Base-by-base conservation (phyloP, 2,797 vertebrate species). In the Microctenopoma lineatum region DNA sequence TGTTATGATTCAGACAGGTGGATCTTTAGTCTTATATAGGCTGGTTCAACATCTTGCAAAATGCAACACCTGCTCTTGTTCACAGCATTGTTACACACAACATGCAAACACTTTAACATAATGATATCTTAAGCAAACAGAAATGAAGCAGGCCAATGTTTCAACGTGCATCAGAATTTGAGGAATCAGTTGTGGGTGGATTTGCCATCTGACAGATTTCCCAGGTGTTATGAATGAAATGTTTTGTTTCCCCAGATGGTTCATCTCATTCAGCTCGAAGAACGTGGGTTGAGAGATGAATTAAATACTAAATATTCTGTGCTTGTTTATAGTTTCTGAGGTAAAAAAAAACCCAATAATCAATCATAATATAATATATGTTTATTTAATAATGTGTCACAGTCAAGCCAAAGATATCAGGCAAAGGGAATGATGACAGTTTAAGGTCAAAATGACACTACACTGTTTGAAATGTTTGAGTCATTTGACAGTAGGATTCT, bases 21-120 rank as follows among this genome's bases (percentile, higher is more conserved):
- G 29, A 66, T 57, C n/a, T 36, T 26, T 5, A 2, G 21, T 42
- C 52, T 84, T 91, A 86, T 92, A 91, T 87, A 91, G 36, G 18
- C 18, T 45, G 27, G 66, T 34, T 60, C 16, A 70, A 62, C 27
- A 29, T 63, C 65, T 90, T 94, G 65, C 39, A 77, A 8, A 13
- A 67, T 15, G 9, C 53, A 57, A 52, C 83, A 90, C 39, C 86
- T 87, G 81, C 55, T 18, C 44, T n/a, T 16, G 0, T 78, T 89
- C 84, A 64, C 89, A 90, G 71, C 39, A 70, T 56, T 59, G 14
- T 74, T 65, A 51, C 29, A 13, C 18, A 38, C 36, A 58, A 45
- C 21, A 73, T 55, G 7, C 34, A 47, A 32, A 25, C 34, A n/a
- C 47, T 29, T 59, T 9, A n/a, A 21, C 21, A 7, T 16, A 2